Evolutionary conservation across 1,140 invertebrate genomes (phyloP), one percentile per base, ranked within the genome.

Genomic region (Bursaphelenchus mucronatus): DNA sequence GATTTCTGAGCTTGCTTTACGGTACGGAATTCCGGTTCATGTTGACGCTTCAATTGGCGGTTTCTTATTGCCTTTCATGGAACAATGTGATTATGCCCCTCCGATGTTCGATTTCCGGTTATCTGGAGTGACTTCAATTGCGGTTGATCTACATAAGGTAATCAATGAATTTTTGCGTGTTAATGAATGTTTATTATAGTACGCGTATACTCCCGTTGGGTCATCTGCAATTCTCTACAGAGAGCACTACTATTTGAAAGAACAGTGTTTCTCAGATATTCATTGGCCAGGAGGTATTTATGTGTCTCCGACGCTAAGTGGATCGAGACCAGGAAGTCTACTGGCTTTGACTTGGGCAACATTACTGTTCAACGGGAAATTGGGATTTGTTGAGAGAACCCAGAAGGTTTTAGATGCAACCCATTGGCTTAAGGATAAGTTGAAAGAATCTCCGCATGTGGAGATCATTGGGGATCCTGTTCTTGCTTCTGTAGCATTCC

Each of bases 61-160:
- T 49, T 97, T 98, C 84, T 83, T 98, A 1, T 86, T 94, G 3
- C 90, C 89, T 19, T 96, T 98, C 80, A 92, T 96, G 88, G 76
- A 88, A 46, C 84, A 88, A 54, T 91, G 90, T 46, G 94, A 93
- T 3, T 94, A 87, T 80, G 68, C 82, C 0, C 64, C 93, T 0
- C 87, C 87, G 4, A 83, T 85, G 13, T 94, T 92, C 83, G 94
- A 98, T 83, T 98, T 98, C 83, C 76, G 86, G 19, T 82, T 97
- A 15, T 86, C 88, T 19, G 95, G 94, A 8, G 93, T 99, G 0
- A 91, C 90, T 0, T 97, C 94, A 78, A 97, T 99, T 68, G 95
- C 92, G 0, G 91, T 90, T 15, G 95, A 99, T 82, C 94, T 94
- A 0, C 94, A 98, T 78, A 97, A 97, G 85, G 90, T 80, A 7